Evolutionary conservation across 2,113 vertebrate species (phyloP), one percentile per base, ranked within the genome.

Genomic region (Eleginops maclovinus): DNA sequence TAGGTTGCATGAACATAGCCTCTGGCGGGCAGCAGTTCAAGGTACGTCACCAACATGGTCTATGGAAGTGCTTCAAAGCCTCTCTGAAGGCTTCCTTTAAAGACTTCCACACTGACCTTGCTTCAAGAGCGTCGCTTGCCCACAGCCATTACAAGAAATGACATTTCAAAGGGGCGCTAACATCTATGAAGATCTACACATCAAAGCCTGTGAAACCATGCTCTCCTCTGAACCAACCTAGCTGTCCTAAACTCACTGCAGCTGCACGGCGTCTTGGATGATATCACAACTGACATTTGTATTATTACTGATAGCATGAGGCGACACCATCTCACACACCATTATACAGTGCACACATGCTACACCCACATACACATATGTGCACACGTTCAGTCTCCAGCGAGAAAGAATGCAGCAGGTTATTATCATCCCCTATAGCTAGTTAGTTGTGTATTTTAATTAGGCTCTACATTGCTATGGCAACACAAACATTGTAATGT

Each of bases 381-480:
- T 49, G 56, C 68, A 72, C 46, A 69, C 54, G 73, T 12, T 49
- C 22, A 31, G 31, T 77, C 72, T 85, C n/a, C 17, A 67, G 21
- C 3, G 56, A 83, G 24, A 58, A 28, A 5, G 36, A 59, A 75
- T 72, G 36, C 82, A 74, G 76, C 55, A 58, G 28, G 79, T 56
- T 61, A 86, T 88, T 87, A 84, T 65, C 59, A 87, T 74, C n/a
- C 49, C 65, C 69, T 74, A 59, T 65, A 72, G 79, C 66, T 76
- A 72, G 26, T 77, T 77, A 55, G 2, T 46, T 64, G 36, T 47
- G 59, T 17, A 79, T 75, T 74, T 51, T 83, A 79, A 88, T 83
- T 87, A 21, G 78, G 84, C 84, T 85, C 55, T 41, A n/a, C 65
- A 71, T 79, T 55, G 43, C 86, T 62, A 89, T 85, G 58, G 84